Percentiles rank a stretch among this genome's conserved stretches.
Evolutionary conservation across 1,140 invertebrate genomes (phyloP).

Genomic region (Drosophila santomea): DNA sequence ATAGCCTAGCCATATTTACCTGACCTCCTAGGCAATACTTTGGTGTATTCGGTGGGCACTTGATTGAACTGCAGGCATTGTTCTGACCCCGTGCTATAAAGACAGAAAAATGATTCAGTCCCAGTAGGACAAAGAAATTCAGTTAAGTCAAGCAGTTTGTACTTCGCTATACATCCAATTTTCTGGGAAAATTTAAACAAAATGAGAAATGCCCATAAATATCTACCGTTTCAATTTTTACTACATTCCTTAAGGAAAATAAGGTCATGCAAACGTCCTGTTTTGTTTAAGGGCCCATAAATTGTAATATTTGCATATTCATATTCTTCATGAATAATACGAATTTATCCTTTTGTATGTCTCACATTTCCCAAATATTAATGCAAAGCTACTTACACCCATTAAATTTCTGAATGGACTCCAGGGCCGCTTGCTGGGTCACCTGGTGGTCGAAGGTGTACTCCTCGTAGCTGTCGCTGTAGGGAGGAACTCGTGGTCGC

Average conservation of each 20-base stretch:
- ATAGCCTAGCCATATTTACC: constrained; percentile 10
- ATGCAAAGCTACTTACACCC: constrained; percentile 38
- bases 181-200: no score
- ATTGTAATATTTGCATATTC: no score
- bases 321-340: no score
- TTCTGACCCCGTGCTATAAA: constrained; percentile 33
- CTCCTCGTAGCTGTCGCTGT: constrained; percentile 62
- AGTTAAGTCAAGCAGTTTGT: no score
- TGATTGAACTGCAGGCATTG: constrained; percentile 61
- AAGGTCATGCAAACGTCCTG: no score
- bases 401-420: constrained; percentile 65
- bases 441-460: constrained; percentile 80
- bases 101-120: not conserved
- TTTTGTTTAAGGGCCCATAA: no score
- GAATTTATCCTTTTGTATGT: no score
- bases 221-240: no score
- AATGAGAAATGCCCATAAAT: no score
- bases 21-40: constrained; percentile 86
- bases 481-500: constrained; percentile 25
- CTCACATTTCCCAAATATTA: no score
- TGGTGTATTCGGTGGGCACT: constrained; percentile 86
- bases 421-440: constrained; percentile 66
- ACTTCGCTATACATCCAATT: no score
- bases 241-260: no score
- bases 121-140: not conserved